Percentiles rank a stretch among this genome's conserved stretches.
phyloP scores from a whole-genome alignment of 2,888 invertebrate species.

The Cataglyphis altisquamis region DNA sequence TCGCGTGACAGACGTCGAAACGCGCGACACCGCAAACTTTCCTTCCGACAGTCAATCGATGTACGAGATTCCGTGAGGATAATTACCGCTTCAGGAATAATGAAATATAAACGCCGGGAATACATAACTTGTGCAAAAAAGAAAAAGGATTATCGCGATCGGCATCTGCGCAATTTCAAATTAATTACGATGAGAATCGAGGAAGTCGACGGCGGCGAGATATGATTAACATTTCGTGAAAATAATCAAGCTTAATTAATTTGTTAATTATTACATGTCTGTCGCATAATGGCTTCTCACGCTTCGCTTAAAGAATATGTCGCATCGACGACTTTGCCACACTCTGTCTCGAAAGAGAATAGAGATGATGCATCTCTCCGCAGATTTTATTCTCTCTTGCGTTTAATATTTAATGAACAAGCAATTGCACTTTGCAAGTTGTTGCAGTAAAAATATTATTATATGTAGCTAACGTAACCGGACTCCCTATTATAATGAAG shows the following conservation, averaged over 20 bases:
- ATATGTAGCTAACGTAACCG: background rate
- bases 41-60: constrained; percentile 17
- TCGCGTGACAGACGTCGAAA: background rate
- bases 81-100: constrained; percentile 25
- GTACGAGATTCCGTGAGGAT: constrained; percentile 9
- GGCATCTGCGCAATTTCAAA: constrained; percentile 45
- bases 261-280: constrained; percentile 45
- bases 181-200: constrained; percentile 56
- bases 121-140: constrained; percentile 24
- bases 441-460: background rate
- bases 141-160: constrained; percentile 33
- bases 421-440: background rate
- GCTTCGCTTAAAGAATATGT: constrained; percentile 11
- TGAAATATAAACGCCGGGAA: constrained; percentile 34
- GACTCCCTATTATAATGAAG: background rate
- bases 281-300: constrained; percentile 55
- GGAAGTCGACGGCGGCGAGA: constrained; percentile 39
- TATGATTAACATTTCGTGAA: constrained; percentile 44
- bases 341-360: background rate
- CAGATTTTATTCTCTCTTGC: constrained; percentile 17
- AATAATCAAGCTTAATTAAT: constrained; percentile 54
- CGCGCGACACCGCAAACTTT: constrained; percentile 3
- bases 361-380: background rate
- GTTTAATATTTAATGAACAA: constrained; percentile 7
- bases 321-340: constrained; percentile 12